Evolutionary conservation across 2,113 vertebrate genomes (phyloP).

Genomic region (Trochalopteron elliotii): DNA sequence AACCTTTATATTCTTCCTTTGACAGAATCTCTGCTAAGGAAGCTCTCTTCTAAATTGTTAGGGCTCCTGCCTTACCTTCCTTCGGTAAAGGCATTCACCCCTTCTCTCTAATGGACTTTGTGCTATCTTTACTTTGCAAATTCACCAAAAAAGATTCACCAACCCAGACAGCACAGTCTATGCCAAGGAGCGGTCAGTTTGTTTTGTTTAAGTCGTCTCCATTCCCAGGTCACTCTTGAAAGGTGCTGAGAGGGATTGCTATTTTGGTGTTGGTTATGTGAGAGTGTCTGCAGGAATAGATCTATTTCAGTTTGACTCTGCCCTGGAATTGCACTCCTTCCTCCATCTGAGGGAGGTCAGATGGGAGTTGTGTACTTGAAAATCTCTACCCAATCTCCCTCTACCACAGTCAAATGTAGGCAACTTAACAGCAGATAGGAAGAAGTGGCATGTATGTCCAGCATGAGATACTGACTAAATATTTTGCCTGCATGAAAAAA

Average conservation of each 20-base stretch:
- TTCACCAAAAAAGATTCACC: neutral
- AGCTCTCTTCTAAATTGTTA: neutral
- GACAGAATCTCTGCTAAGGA: neutral
- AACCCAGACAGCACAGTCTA: neutral
- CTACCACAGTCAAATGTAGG: accelerated
- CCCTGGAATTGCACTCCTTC: neutral
- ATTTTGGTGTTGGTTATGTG: neutral
- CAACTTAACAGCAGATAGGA: neutral
- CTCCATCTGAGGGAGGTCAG: neutral
- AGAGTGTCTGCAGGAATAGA: neutral
- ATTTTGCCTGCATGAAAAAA: neutral
- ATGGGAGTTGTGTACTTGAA: neutral
- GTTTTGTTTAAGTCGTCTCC: neutral
- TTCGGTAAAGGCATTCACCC: neutral
- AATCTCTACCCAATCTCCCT: neutral
- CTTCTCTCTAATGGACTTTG: neutral
- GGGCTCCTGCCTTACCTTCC: neutral
- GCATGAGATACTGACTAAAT: neutral
- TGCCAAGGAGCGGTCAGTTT: neutral
- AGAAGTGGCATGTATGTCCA: neutral
- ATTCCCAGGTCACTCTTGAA: neutral
- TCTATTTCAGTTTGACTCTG: neutral
- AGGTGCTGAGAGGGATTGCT: neutral
- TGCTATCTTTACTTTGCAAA: neutral
- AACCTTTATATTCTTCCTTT: neutral